phyloP scores from a whole-genome alignment of 2,797 vertebrate genomes.

The Rhabdomys pumilio region DNA sequence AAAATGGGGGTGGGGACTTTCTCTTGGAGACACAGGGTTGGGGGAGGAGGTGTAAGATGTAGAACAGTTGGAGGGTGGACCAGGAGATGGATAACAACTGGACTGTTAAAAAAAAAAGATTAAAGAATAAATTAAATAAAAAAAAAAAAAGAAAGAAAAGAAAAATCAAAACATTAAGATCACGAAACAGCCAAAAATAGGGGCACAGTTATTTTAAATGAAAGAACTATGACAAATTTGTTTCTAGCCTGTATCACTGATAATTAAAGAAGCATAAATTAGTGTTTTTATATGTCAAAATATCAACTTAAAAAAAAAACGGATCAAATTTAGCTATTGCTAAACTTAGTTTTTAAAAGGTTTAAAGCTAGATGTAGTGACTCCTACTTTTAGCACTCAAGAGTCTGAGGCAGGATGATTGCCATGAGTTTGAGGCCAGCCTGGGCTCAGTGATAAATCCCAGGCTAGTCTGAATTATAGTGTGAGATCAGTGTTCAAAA shows the following conservation, averaged over 20 bases:
- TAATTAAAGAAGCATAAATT: not conserved
- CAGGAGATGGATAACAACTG: too few species aligned
- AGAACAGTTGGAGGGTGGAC: too few species aligned
- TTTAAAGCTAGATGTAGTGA: not conserved
- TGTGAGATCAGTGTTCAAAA: not conserved
- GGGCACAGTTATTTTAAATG: not conserved
- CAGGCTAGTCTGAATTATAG: not conserved
- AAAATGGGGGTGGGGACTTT: too few species aligned
- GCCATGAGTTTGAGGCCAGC: not conserved
- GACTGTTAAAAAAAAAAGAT: not conserved
- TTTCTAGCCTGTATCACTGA: not conserved
- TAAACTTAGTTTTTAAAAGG: not conserved
- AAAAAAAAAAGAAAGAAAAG: not conserved
- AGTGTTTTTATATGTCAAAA: not conserved
- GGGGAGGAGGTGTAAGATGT: too few species aligned
- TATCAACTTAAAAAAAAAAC: conserved; percentile 23
- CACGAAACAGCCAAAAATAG: not conserved
- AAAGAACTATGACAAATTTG: not conserved
- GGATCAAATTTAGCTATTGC: conserved; percentile 29
- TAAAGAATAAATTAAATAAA: not conserved
- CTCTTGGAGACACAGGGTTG: too few species aligned
- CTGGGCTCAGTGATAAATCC: not conserved
- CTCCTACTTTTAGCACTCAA: not conserved
- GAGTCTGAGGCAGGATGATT: not conserved
- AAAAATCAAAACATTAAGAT: not conserved